Evolutionary conservation across 1,140 invertebrate species (phyloP), one percentile per base, ranked within the genome.

Genomic region (Rhagoletis pomonella): DNA sequence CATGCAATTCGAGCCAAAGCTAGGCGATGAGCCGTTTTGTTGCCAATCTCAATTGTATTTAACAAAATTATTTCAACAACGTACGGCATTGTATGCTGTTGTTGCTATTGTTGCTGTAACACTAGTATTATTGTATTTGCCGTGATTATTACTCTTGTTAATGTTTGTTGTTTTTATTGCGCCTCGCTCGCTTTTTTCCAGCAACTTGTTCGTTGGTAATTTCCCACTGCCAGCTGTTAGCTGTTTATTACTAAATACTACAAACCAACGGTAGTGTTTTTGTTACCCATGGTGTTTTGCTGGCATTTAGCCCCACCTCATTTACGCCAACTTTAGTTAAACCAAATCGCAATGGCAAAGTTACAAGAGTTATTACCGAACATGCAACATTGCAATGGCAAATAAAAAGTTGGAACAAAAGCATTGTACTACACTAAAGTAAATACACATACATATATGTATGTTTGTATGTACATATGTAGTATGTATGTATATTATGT

Each of bases 331-430:
- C 73, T 19, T 81, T 81, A 39, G 67, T 81, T 55, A 50, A 55
- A n/a, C 73, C 50, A n/a, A 81, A 81, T 81, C 44, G 50, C 58
- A 59, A 85, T 29, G 55, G 84, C 84, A 85, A 85, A 85, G 84
- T 85, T 85, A 62, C 84, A 85, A 85, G 84, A 85, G 84, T 85
- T 85, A 85, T 85, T 85, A 60, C 84, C 29, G 58, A 42, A 85
- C 84, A 85, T 60, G 58, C 50, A 44, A 60, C 58, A 62, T 39
- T 62, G 39, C 84, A 73, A 73, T 73, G 42, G 14, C 42, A 73
- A 47, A n/a, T 14, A 47, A 55, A 55, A 55, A 55, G 50, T 10
- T 17, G 14, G n/a, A 47, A 73, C 10, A 73, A 73, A 42, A 73
- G 42, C 67, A 17, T 39, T 73, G 67, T 14, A 6, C 4, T 47